phyloP scores from a whole-genome alignment of 2,797 vertebrate genomes.

The Lacerta viridis region DNA sequence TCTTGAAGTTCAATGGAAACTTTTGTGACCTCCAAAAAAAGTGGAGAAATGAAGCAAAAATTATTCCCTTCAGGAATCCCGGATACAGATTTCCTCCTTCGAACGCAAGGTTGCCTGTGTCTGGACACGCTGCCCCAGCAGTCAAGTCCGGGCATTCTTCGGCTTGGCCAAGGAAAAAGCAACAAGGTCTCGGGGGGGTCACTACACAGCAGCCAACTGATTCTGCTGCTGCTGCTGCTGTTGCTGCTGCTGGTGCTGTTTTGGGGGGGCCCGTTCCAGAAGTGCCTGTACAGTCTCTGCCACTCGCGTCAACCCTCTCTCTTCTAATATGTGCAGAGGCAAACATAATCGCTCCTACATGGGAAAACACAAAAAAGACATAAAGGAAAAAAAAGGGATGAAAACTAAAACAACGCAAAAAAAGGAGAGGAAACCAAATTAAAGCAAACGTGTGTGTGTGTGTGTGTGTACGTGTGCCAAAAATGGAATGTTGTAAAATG shows the following conservation, averaged over 20 bases:
- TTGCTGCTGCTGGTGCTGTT: conserved; percentile 79
- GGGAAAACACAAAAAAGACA: conserved; percentile 78
- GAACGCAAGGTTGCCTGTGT: conserved; percentile 67
- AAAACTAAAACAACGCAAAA: conserved; percentile 66
- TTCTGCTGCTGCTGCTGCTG: conserved; percentile 74
- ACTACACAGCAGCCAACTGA: conserved; percentile 81
- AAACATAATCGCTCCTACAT: conserved; percentile 95
- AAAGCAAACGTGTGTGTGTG: conserved; percentile 38
- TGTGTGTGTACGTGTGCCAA: conserved; percentile 8
- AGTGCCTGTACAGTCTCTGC: conserved; percentile 92
- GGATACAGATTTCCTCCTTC: conserved; percentile 73
- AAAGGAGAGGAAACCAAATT: conserved; percentile 52
- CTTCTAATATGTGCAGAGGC: conserved; percentile 98
- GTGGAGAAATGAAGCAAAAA: conserved; percentile 79
- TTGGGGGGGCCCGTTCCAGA: conserved; percentile 91
- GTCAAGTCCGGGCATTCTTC: conserved; percentile 71
- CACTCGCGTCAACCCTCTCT: conserved; percentile 94
- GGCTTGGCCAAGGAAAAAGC: conserved; percentile 68
- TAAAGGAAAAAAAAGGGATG: conserved; percentile 79
- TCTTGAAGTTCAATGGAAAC: conserved; percentile 69
- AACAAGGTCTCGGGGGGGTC: conserved; percentile 64
- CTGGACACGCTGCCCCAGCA: conserved; percentile 72
- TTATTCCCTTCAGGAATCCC: conserved; percentile 81
- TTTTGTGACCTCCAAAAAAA: conserved; percentile 80
- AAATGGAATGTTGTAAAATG: too few relatives aligned